Percentiles rank a stretch among this genome's conserved stretches.
phyloP scores from a whole-genome alignment of 2,888 invertebrate species.

The Polietes domitor region DNA sequence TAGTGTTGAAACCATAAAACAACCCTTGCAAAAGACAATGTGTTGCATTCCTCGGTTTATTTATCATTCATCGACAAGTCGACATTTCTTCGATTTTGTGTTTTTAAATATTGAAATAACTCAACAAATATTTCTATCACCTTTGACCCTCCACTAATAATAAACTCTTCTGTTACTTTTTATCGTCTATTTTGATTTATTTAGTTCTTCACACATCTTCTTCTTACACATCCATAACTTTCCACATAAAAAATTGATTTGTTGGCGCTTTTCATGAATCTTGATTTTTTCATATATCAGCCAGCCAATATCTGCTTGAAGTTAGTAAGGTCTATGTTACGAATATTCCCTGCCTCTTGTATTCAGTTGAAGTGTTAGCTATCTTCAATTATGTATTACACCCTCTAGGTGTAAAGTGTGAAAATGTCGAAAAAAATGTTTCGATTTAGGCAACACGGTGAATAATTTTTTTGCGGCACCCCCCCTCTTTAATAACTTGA shows the following conservation, averaged over 20 bases:
- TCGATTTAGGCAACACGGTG: too few species aligned
- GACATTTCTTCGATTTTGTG: too few species aligned
- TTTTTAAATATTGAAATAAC: slow-evolving; percentile 4
- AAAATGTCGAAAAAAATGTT: too few species aligned
- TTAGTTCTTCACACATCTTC: background rate
- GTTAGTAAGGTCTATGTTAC: too few species aligned
- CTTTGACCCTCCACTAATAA: slow-evolving; percentile 30
- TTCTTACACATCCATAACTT: slow-evolving; percentile 2
- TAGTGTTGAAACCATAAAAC: slow-evolving; percentile 2
- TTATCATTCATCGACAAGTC: too few species aligned
- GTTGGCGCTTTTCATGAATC: slow-evolving; percentile 13
- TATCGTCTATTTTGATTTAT: slow-evolving; percentile 29
- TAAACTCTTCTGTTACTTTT: slow-evolving; percentile 18
- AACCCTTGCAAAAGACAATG: slow-evolving; percentile 7
- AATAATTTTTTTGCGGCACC: too few species aligned
- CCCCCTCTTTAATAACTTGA: too few species aligned
- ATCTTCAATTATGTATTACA: too few species aligned
- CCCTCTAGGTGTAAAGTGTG: too few species aligned
- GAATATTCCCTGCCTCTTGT: too few species aligned
- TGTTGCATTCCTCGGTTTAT: slow-evolving; percentile 10
- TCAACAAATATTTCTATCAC: background rate
- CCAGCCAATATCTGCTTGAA: background rate
- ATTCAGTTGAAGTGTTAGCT: too few species aligned
- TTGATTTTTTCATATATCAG: background rate
- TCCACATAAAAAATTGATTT: background rate